Percentiles rank a stretch among this genome's conserved stretches.
Evolutionary conservation across 1,140 invertebrate genomes (phyloP).

Genomic region (Achatina immaculata): DNA sequence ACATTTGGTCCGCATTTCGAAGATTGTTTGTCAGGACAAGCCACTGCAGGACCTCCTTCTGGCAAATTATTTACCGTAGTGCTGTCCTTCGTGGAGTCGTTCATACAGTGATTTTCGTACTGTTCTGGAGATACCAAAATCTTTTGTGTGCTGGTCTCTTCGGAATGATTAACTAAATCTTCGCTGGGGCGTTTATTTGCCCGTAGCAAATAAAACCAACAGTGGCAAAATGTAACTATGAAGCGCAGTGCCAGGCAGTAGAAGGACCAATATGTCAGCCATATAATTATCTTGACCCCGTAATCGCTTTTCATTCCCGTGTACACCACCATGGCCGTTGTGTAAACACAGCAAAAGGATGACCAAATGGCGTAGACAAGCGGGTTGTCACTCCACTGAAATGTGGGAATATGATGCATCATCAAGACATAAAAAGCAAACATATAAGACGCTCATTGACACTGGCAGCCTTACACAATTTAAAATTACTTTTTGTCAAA

Average conservation of each 20-base stretch:
- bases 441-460: too few relatives aligned
- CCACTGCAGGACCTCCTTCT: too few relatives aligned
- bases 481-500: too few relatives aligned
- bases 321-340: constrained; percentile 53
- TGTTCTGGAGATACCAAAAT: too few relatives aligned
- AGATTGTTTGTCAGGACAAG: background rate
- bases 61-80: background rate
- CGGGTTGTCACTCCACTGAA: constrained; percentile 54
- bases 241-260: constrained; percentile 52
- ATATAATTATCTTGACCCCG: constrained; percentile 58
- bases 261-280: constrained; percentile 66
- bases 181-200: too few relatives aligned
- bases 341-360: constrained; percentile 48
- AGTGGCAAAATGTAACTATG: constrained; percentile 52
- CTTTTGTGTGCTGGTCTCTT: too few relatives aligned
- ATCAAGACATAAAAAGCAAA: too few relatives aligned
- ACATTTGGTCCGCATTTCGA: background rate
- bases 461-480: too few relatives aligned
- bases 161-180: too few relatives aligned
- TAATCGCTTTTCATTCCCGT: constrained; percentile 41
- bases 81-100: too few relatives aligned
- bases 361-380: constrained; percentile 53
- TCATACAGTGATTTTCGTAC: too few relatives aligned
- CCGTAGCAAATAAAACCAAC: constrained; percentile 48
- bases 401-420: too few relatives aligned